Base-by-base conservation (phyloP, 1,140 invertebrate species). In the Cyclargus thomasi region DNA sequence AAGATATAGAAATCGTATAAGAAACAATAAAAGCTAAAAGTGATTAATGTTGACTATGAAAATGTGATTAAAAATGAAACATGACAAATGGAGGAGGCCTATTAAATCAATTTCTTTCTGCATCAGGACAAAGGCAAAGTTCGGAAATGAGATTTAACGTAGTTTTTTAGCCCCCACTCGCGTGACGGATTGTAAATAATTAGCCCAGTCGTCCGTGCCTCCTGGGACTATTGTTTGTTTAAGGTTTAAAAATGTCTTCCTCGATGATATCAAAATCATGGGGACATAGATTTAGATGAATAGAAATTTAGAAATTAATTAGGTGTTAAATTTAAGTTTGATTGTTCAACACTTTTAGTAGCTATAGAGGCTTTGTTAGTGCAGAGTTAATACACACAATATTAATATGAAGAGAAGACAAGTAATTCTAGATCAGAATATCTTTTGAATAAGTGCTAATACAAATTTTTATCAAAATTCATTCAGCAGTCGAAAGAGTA, bases 171-270 rank as follows among this genome's bases (percentile, higher is more conserved):
- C 74, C 64, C 55, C 59, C 66, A 57, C 74, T 81, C 75, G 81
- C 85, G 83, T 88, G 81, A 77, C 85, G 76, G 75, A 88, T 86
- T 76, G 82, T 84, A 84, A 85, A 88, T 88, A 88, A 88, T 86
- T 88, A 86, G 79, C 73, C 78, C 81, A 81, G 81, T 88, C 76
- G 80, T 71, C 69, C 81, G 78, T 77, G 81, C 74, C 79, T 78
- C 74, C 79, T 78, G 77, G 76, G 76, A 72, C 73, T 68, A 83
- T 85, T 85, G 85, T 87, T 87, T 87, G 78, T 79, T 87, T 80
- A 71, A 70, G 69, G 39, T 63, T 55, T 79, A 80, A 77, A 81
- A 75, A 82, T 67, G 74, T 83, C 78, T 80, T 81, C 73, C 75
- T 74, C 55, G 20, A 18, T 59, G 55, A 59, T 59, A 59, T 59